Evolutionary conservation across 2,113 vertebrate species (phyloP), one percentile per base, ranked within the genome.

Genomic region (Megaleporinus macrocephalus): DNA sequence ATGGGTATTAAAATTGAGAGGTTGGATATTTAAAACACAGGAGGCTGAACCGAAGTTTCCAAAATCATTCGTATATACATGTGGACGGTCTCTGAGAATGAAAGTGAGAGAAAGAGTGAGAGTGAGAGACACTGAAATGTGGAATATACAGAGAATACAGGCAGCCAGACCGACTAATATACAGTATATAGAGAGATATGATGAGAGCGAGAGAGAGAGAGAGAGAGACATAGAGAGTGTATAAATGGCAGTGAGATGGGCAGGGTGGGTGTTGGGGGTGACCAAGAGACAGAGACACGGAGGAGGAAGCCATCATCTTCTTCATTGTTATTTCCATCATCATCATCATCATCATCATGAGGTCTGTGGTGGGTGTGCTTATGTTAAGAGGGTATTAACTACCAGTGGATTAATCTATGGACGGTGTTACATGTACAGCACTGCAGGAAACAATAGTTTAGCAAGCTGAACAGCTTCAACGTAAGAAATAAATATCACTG

Each of bases 201-300:
- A 11, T 11, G 57, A 63, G 33, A 66, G 15, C 41, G 30, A 44
- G 15, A 71, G 61, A 65, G 49, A 47, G 36, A 18, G 11, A 62
- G 55, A 71, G 51, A 70, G 70, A 51, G 59, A 65, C 27, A 53
- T 15, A 53, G 44, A 36, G 59, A 29, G 74, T 22, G 10, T 29
- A 69, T 86, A 74, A 59, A 76, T 86, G 86, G 86, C 81, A 85
- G 86, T 92, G 91, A 88, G 84, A 80, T 87, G 85, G 83, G 78
- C 90, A 81, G 91, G 84, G 79, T 84, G 85, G 76, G 87, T 91
- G 91, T 61, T 92, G 88, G 89, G 90, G 93, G 91, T 92, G 92
- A 93, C 92, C 92, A 68, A 88, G 90, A 92, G 84, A 92, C 90
- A 92, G 92, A 94, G 91, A 90, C 92, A 89, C 88, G 91, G 90